Base-by-base conservation (phyloP, 2,888 invertebrate genomes). In the Trypoxylon attenuatum region DNA sequence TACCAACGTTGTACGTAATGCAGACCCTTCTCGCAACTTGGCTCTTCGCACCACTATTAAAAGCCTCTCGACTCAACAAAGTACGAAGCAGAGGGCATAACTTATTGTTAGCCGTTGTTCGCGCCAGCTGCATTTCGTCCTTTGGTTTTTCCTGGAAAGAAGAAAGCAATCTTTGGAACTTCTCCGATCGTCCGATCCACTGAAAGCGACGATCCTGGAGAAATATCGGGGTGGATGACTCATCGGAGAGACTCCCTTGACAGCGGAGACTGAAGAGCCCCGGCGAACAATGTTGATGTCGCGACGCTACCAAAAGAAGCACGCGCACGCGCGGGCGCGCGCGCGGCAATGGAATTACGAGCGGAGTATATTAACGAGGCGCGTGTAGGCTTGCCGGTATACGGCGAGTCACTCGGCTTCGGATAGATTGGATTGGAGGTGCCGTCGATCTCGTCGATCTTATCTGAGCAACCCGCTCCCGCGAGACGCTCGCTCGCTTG, bases 11-110 rank as follows among this genome's bases (percentile, higher is more conserved):
- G 55, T 59, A 60, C 33, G 51, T 63, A 67, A 58, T 58, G 62
- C 22, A 51, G n/a, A n/a, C n/a, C 47, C 42, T 59, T n/a, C n/a
- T n/a, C n/a, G n/a, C n/a, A n/a, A n/a, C 43, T 41, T 54, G 55
- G 56, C 53, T 64, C 64, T 69, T 70, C 65, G 71, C 58, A 52
- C 52, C 55, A 62, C 62, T 55, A 61, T 71, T 70, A 61, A 71
- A 66, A 71, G 47, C 39, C 52, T 57, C 16, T 52, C 52, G 51
- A 66, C 66, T 70, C 66, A 70, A 66, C 71, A 71, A 70, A 70
- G 43, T 22, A 71, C 55, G 38, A 38, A 47, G 10, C 21, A 10
- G 6, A 29, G 43, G 23, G 54, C 59, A 54, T 59, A 55, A 60
- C 42, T 53, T 43, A 49, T 43, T 43, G 5, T 46, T n/a, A n/a